Evolutionary conservation across 2,888 invertebrate species (phyloP).

Genomic region (Aspidapion aeneum): DNA sequence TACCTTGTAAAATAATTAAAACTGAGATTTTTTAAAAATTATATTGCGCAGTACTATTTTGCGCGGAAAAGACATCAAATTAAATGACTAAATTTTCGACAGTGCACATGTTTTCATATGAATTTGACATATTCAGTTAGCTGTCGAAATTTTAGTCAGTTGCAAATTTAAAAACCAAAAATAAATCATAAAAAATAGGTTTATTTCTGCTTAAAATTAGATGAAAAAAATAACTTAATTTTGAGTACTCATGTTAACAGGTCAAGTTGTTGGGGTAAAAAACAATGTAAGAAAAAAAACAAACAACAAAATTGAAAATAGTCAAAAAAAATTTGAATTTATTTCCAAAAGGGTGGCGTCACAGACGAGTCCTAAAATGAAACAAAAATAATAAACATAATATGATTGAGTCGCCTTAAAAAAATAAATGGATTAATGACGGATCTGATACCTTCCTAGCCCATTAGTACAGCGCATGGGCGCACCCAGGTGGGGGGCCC

Average conservation of each 20-base stretch:
- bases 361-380: slow-evolving; percentile 39
- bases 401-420: background rate
- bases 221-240: slow-evolving; percentile 1
- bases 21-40: no score
- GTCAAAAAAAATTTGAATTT: slow-evolving; percentile 44
- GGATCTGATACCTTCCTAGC: no score
- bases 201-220: slow-evolving; percentile 5
- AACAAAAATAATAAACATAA: slow-evolving; percentile 25
- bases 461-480: no score
- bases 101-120: no score
- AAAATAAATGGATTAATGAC: no score
- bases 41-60: no score
- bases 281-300: slow-evolving; percentile 35
- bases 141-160: background rate
- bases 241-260: background rate
- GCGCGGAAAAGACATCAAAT: no score
- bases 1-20: no score
- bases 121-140: no score
- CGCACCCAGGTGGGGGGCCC: no score
- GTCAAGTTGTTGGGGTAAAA: slow-evolving; percentile 14
- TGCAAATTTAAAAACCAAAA: background rate
- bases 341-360: slow-evolving; percentile 41
- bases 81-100: no score
- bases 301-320: slow-evolving; percentile 42
- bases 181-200: background rate